Evolutionary conservation across 2,888 invertebrate species (phyloP).

Genomic region (Cephus rjabovi): DNA sequence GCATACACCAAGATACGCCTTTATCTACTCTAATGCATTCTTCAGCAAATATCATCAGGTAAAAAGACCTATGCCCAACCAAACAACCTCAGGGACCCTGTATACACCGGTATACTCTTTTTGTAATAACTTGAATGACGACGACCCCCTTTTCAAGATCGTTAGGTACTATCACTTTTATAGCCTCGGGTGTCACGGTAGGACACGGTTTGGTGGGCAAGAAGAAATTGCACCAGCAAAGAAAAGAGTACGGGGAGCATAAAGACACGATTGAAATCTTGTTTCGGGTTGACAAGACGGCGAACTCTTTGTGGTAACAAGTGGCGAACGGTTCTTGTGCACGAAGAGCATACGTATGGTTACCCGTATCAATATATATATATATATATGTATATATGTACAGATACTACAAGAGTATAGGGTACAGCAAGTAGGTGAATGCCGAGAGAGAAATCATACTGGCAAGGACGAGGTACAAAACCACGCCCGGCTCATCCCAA

Average conservation of each 20-base stretch:
- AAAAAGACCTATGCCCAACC: neutral
- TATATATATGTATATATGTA: slow-evolving; percentile 9
- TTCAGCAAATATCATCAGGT: neutral
- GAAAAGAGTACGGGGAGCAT: neutral
- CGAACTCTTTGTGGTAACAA: slow-evolving; percentile 36
- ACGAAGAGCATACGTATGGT: slow-evolving; percentile 11
- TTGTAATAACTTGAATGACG: neutral
- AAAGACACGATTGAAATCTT: slow-evolving; percentile 23
- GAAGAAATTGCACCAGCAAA: neutral
- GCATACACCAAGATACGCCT: neutral
- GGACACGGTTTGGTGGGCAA: neutral
- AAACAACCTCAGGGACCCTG: neutral
- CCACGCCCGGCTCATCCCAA: slow-evolving; percentile 62
- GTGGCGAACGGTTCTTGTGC: slow-evolving; percentile 25
- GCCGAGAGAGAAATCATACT: slow-evolving; percentile 64
- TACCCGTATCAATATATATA: slow-evolving; percentile 17
- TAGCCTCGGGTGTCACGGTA: neutral
- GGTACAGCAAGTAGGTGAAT: slow-evolving; percentile 44
- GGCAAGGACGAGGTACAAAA: slow-evolving; percentile 63
- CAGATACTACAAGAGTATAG: slow-evolving; percentile 10
- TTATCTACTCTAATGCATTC: neutral
- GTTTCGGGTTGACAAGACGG: slow-evolving; percentile 18
- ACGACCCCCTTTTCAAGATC: neutral
- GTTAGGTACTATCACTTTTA: neutral
- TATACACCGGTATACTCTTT: neutral